Evolutionary conservation across 2,888 invertebrate genomes (phyloP), one percentile per base, ranked within the genome.

Genomic region (Lepidochrysops patricia): DNA sequence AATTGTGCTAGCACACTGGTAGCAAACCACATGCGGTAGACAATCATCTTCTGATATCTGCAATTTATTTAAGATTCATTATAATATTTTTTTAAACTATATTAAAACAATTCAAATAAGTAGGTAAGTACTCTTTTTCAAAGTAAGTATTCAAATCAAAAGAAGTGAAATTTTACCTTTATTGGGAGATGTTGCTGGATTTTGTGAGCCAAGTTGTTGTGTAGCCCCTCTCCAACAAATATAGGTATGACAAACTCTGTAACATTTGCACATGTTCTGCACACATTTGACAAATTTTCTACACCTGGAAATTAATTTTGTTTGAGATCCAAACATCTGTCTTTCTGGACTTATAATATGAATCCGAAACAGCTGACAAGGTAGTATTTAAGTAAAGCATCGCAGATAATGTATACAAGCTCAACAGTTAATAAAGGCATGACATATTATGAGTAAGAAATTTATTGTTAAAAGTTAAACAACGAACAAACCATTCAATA

Each of bases 101-200:
- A 13, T 43, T 58, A 43, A 43, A 25, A 7, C 54, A 58, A 49
- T 52, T 26, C 27, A n/a, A 1, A 48, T 3, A 49, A 49, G 4
- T 49, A 23, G 1, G 23, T 29, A 25, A 23, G 26, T 1, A 29
- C 9, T 32, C 0, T n/a, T n/a, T n/a, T n/a, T n/a, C n/a, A n/a
- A n/a, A n/a, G n/a, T n/a, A n/a, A n/a, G n/a, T n/a, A n/a, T n/a
- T n/a, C n/a, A n/a, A n/a, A n/a, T n/a, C n/a, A n/a, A n/a, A n/a
- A n/a, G n/a, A n/a, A n/a, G n/a, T n/a, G n/a, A n/a, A n/a, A n/a
- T n/a, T 58, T 68, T 71, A 93, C 92, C 81, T 87, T 82, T 67
- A 94, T 90, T 1, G 94, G 93, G 59, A 94, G 78, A 77, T 94
- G 90, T 64, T 88, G 85, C 64, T 92, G 86, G 67, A 94, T 92